These are phyloP conservation scores for Etia nguti DNA, from an alignment of 2,113 vertebrate species.

Conservation along the genomic window DNA sequence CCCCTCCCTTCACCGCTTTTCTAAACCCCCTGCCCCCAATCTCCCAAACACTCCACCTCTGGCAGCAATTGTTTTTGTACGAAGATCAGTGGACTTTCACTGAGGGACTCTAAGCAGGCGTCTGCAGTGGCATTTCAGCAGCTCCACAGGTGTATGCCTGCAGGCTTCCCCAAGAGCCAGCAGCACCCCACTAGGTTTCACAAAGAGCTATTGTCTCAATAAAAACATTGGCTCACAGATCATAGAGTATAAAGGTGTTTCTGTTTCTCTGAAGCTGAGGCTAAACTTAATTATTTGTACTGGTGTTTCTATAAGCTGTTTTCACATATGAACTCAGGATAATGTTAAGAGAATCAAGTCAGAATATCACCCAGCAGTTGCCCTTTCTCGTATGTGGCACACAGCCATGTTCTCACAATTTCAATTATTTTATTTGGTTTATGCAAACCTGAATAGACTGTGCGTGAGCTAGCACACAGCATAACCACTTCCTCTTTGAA, in stretches of 20 bases:
- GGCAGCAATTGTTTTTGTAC: constrained; percentile 12
- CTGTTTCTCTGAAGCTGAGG: neutral
- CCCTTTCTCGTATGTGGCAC: neutral
- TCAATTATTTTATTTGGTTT: neutral
- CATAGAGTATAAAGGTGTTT: neutral
- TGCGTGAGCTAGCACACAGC: neutral
- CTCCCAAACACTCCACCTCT: neutral
- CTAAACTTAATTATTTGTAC: neutral
- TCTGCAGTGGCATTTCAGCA: neutral
- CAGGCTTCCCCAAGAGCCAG: neutral
- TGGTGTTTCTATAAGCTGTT: neutral
- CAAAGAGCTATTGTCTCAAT: neutral
- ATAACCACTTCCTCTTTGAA: neutral
- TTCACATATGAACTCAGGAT: accelerated
- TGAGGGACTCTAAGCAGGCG: neutral
- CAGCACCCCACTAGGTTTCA: neutral
- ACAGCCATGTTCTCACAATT: neutral
- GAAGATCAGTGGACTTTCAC: neutral
- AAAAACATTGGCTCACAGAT: neutral
- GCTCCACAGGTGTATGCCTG: constrained; percentile 21
- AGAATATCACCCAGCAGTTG: neutral
- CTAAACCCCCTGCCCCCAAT: constrained; percentile 16
- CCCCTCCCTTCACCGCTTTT: neutral
- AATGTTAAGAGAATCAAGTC: neutral
- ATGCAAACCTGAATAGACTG: neutral